Conservation (phyloP, 2,888 invertebrate genomes). For the Neuroscelio doddi region DNA sequence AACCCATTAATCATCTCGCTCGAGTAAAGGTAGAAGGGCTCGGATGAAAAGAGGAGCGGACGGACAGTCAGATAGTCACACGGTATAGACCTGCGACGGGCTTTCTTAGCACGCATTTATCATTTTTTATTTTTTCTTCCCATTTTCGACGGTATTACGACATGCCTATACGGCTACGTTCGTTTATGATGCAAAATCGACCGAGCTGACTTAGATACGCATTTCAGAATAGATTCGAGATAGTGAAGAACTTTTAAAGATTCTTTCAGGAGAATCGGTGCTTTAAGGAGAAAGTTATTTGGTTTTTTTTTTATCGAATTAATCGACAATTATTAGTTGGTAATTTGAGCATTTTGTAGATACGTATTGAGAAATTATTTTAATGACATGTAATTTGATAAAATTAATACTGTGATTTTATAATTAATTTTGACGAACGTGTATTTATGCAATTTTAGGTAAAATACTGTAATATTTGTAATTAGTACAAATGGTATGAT, state of each 20-base stretch:
- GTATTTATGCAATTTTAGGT: no score
- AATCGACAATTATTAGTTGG: no score
- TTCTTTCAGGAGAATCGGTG: no score
- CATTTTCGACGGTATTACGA: conserved; percentile 15
- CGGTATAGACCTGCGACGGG: conserved; percentile 24
- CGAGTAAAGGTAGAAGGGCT: conserved; percentile 60
- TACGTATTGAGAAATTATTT: no score
- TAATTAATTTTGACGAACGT: no score
- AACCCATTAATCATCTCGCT: conserved; percentile 69
- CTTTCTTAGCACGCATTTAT: conserved; percentile 30
- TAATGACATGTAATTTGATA: no score
- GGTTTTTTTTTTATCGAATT: no score
- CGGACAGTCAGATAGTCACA: conserved; percentile 53
- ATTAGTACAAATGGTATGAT: no score
- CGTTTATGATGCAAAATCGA: conserved; percentile 31
- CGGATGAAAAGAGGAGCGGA: conserved; percentile 49
- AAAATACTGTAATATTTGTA: no score
- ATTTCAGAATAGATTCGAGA: not conserved
- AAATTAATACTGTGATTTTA: no score
- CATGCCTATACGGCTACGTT: conserved; percentile 1
- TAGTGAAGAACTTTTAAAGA: not conserved
- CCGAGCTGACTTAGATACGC: not conserved
- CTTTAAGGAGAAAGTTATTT: no score
- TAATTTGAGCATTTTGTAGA: no score
- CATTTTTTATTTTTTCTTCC: conserved; percentile 32